Evolutionary conservation across 2,113 vertebrate species (phyloP).

Genomic region (Balaenoptera acutorostrata): DNA sequence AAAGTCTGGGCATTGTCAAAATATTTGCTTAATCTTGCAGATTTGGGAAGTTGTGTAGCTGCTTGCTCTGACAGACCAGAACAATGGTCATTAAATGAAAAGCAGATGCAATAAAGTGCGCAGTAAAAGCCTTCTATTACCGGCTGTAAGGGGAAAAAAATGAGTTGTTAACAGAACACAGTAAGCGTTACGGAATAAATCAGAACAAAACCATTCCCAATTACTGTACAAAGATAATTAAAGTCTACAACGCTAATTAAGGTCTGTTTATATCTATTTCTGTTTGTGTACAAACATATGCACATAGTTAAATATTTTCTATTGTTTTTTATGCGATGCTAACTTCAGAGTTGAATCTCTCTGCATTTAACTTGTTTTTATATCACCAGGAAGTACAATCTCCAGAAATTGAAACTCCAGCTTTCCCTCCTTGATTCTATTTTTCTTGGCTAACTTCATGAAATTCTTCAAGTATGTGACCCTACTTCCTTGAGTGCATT

Average conservation of each 20-base stretch:
- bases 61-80: slow-evolving; percentile 79
- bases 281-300: slow-evolving; percentile 75
- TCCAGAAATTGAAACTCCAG: slow-evolving; percentile 60
- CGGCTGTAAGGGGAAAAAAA: slow-evolving; percentile 52
- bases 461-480: slow-evolving; percentile 37
- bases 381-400: slow-evolving; percentile 61
- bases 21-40: slow-evolving; percentile 85
- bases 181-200: slow-evolving; percentile 74
- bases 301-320: slow-evolving; percentile 73
- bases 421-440: slow-evolving; percentile 41
- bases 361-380: slow-evolving; percentile 70
- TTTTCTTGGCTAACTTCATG: slow-evolving; percentile 47
- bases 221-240: slow-evolving; percentile 76
- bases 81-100: slow-evolving; percentile 85
- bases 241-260: slow-evolving; percentile 75
- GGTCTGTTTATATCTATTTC: slow-evolving; percentile 68
- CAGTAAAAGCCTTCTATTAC: slow-evolving; percentile 66
- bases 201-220: slow-evolving; percentile 73
- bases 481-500: background rate
- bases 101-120: slow-evolving; percentile 79
- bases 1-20: slow-evolving; percentile 80
- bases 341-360: slow-evolving; percentile 74
- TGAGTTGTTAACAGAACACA: slow-evolving; percentile 75
- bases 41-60: slow-evolving; percentile 77
- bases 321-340: slow-evolving; percentile 69